phyloP scores from a whole-genome alignment of 2,797 vertebrate genomes.

The Enteromius anoplus region DNA sequence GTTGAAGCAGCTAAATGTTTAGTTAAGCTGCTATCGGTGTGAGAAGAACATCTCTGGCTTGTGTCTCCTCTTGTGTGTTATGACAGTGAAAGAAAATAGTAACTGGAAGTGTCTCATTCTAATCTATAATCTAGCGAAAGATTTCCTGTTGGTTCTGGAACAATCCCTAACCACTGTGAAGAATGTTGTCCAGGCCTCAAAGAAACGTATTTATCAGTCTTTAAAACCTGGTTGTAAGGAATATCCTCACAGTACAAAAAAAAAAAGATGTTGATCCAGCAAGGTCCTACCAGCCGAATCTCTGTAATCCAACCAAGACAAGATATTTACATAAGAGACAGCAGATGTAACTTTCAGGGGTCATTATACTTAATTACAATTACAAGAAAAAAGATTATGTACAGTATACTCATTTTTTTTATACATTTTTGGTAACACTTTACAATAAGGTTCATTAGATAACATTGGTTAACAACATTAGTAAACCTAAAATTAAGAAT shows the following conservation, averaged over 20 bases:
- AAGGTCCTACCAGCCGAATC: too few species aligned
- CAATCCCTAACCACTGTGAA: not conserved
- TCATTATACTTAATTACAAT: not conserved
- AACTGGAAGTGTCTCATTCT: not conserved
- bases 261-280: not conserved
- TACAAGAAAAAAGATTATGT: not conserved
- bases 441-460: too few species aligned
- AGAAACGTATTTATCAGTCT: not conserved
- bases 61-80: not conserved
- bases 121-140: not conserved
- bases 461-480: too few species aligned
- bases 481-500: too few species aligned
- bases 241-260: not conserved
- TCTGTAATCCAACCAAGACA: not conserved
- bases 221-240: not conserved
- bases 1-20: conserved; percentile 52
- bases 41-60: not conserved
- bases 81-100: not conserved
- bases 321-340: not conserved
- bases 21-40: conserved; percentile 6
- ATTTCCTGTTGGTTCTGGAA: not conserved
- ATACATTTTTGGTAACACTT: too few species aligned
- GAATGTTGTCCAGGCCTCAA: not conserved
- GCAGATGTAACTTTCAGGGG: not conserved
- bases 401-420: too few species aligned